phyloP scores from a whole-genome alignment of 2,888 invertebrate species.

The Leptothorax acervorum region DNA sequence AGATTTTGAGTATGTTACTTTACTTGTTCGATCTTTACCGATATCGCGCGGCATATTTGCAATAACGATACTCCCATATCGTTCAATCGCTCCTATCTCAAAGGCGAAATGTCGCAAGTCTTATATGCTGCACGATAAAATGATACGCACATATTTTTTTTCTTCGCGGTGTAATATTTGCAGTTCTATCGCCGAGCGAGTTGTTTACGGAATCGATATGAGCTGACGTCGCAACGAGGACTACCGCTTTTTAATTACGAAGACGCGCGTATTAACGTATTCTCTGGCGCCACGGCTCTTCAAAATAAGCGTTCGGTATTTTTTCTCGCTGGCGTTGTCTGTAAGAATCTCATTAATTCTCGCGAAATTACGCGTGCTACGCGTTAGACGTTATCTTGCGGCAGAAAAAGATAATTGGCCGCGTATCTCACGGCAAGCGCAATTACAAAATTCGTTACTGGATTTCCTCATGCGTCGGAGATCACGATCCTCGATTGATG shows the following conservation, averaged over 20 bases:
- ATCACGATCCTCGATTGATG: slow-evolving; percentile 3
- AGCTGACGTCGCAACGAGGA: neutral
- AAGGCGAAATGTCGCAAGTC: neutral
- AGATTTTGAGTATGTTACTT: neutral
- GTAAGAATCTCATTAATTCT: slow-evolving; percentile 44
- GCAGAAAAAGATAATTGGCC: slow-evolving; percentile 23
- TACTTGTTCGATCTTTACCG: neutral
- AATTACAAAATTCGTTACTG: slow-evolving; percentile 48
- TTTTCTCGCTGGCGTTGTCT: slow-evolving; percentile 1
- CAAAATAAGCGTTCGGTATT: slow-evolving; percentile 5
- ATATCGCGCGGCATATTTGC: slow-evolving; percentile 39
- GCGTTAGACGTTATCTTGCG: neutral
- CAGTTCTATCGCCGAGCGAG: neutral
- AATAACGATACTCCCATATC: slow-evolving; percentile 12
- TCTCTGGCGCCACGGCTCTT: neutral
- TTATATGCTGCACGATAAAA: neutral
- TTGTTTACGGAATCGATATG: slow-evolving; percentile 43
- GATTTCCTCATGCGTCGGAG: neutral
- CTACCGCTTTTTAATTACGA: slow-evolving; percentile 12
- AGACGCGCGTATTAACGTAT: slow-evolving; percentile 12
- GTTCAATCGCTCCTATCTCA: slow-evolving; percentile 12
- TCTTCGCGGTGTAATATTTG: neutral
- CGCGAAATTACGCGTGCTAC: slow-evolving; percentile 11
- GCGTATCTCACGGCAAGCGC: neutral
- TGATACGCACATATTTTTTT: neutral